Evolutionary conservation across 2,888 invertebrate genomes (phyloP).

Genomic region (Eulithis prunata): DNA sequence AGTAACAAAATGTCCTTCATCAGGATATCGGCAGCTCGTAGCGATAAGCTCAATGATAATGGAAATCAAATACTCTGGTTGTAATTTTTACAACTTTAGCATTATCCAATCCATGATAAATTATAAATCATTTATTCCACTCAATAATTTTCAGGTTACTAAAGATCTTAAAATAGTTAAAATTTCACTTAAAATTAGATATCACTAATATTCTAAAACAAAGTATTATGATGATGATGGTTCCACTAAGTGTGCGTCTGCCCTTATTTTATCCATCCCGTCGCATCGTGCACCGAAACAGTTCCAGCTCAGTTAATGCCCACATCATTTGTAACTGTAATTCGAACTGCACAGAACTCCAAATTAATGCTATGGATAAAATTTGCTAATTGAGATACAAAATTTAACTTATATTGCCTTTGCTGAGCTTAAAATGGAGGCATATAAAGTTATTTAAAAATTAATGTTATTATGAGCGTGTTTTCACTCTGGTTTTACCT

Average conservation of each 20-base stretch:
- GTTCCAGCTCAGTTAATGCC: conserved; percentile 45
- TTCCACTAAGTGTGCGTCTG: background rate
- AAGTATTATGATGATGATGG: background rate
- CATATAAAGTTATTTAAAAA: conserved; percentile 11
- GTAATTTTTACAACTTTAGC: too few species aligned
- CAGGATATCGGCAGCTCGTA: too few species aligned
- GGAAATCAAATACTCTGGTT: too few species aligned
- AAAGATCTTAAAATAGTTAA: too few species aligned
- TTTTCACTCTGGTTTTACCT: conserved; percentile 1
- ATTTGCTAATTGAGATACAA: conserved; percentile 28
- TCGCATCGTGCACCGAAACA: conserved; percentile 21
- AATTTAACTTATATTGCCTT: conserved; percentile 13
- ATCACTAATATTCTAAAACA: too few species aligned
- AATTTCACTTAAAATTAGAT: too few species aligned
- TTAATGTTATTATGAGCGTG: background rate
- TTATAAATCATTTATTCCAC: too few species aligned
- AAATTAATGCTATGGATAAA: conserved; percentile 26
- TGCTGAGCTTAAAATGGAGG: conserved; percentile 1
- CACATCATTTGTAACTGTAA: conserved; percentile 47
- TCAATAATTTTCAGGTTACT: too few species aligned
- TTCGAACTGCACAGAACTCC: conserved; percentile 38
- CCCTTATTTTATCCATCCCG: conserved; percentile 4
- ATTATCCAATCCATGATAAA: too few species aligned
- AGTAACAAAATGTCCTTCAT: too few species aligned
- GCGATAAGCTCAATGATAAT: too few species aligned